Conservation (phyloP, 2,888 invertebrate species). For the Cephus runcator region DNA sequence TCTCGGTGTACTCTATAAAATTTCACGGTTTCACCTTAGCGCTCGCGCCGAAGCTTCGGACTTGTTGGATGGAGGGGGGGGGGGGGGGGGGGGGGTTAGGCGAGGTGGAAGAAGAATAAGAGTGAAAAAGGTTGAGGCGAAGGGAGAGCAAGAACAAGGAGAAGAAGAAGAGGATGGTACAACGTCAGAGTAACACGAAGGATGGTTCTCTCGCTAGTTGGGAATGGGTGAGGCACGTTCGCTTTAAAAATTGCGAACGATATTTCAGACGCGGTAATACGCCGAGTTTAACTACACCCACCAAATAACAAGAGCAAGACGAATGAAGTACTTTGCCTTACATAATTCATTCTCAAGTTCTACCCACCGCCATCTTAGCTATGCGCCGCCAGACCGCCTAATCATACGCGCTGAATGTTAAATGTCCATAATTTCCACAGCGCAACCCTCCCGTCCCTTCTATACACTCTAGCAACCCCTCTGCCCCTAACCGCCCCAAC, state of each 20-base stretch:
- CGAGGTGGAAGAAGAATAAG: neutral
- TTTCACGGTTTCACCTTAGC: neutral
- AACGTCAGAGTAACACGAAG: neutral
- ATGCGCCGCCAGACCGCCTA: slow-evolving; percentile 44
- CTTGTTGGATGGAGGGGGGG: neutral
- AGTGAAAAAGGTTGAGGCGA: neutral
- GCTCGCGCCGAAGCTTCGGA: neutral
- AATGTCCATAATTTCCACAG: slow-evolving; percentile 42
- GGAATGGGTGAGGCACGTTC: slow-evolving; percentile 39
- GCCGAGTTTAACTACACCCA: slow-evolving; percentile 54
- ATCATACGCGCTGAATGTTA: slow-evolving; percentile 54
- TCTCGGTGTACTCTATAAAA: neutral
- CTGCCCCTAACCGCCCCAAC: neutral
- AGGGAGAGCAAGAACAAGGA: neutral
- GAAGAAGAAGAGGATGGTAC: neutral
- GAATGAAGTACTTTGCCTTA: slow-evolving; percentile 60
- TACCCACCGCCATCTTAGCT: slow-evolving; percentile 39
- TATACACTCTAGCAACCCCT: neutral
- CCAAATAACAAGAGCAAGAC: slow-evolving; percentile 61
- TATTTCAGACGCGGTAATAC: slow-evolving; percentile 56
- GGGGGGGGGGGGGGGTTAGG: neutral
- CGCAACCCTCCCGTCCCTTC: slow-evolving; percentile 14
- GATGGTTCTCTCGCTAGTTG: neutral
- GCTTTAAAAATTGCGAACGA: slow-evolving; percentile 53
- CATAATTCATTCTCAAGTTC: slow-evolving; percentile 56